phyloP scores from a whole-genome alignment of 2,888 invertebrate genomes.

The Lasioglossum morio region DNA sequence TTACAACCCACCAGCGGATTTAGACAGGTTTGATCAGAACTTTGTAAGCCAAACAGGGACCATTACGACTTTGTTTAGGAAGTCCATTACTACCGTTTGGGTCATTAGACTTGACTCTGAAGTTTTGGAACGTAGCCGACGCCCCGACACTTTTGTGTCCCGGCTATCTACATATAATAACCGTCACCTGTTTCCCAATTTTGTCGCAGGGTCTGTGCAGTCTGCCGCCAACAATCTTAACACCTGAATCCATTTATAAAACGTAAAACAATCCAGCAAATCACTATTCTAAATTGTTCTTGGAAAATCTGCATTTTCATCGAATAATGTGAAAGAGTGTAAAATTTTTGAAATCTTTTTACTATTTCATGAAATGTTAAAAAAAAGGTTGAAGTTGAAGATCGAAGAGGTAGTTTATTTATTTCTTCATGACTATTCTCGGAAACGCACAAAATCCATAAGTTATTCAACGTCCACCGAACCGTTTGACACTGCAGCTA shows the following conservation, averaged over 20 bases:
- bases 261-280: neutral
- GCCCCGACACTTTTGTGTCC: neutral
- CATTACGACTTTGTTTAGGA: conserved; percentile 3
- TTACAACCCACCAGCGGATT: neutral
- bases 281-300: neutral
- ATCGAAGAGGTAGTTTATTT: too few relatives aligned
- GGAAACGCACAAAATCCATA: too few relatives aligned
- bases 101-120: neutral
- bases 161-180: neutral
- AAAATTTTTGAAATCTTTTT: too few relatives aligned
- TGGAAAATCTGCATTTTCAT: neutral
- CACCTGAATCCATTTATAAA: neutral
- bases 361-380: too few relatives aligned
- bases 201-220: neutral
- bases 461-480: neutral
- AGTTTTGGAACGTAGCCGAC: neutral
- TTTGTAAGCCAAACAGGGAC: neutral
- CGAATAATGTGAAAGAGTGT: too few relatives aligned
- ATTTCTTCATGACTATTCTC: too few relatives aligned
- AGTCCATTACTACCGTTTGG: neutral
- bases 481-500: neutral
- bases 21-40: conserved; percentile 15
- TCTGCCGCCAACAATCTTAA: neutral
- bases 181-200: neutral
- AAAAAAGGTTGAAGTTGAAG: too few relatives aligned